These are phyloP conservation scores for Drosophila pectinifera DNA, from an alignment of 1,140 invertebrate genomes.

Conservation along the genomic window DNA sequence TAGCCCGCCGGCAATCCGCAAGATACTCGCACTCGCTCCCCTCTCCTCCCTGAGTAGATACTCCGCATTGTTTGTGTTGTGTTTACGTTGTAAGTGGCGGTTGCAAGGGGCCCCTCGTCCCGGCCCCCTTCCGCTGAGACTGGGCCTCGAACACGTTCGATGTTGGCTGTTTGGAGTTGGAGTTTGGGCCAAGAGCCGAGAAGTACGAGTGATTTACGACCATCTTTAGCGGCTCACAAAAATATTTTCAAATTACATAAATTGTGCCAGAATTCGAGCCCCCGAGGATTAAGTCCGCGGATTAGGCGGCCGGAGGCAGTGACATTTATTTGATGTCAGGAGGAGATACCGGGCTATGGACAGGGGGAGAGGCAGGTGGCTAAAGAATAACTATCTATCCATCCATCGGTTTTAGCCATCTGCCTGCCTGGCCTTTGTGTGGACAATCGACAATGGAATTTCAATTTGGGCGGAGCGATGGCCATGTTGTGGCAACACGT, in stretches of 20 bases:
- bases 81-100: conserved; percentile 78
- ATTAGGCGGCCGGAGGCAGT: conserved; percentile 41
- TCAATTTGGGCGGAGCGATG: conserved; percentile 11
- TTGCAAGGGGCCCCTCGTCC: conserved; percentile 27
- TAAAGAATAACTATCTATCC: conserved; percentile 21
- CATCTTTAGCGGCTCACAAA: conserved; percentile 49
- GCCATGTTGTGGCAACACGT: conserved; percentile 61
- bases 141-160: conserved; percentile 70
- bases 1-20: conserved; percentile 31
- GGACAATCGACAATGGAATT: conserved; percentile 34
- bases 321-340: conserved; percentile 44
- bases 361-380: neutral
- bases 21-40: conserved; percentile 22
- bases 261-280: conserved; percentile 52
- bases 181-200: conserved; percentile 22
- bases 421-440: conserved; percentile 19
- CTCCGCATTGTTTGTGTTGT: conserved; percentile 65
- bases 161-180: conserved; percentile 58
- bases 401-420: conserved; percentile 29
- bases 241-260: conserved; percentile 74
- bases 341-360: neutral
- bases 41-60: too few relatives aligned
- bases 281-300: conserved; percentile 30
- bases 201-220: conserved; percentile 69
- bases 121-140: conserved; percentile 43